A percentile compares a stretch with the other conserved stretches of the same genome.
phyloP scores from a whole-genome alignment of 1,140 invertebrate genomes.

The Luehdorfia chinensis region DNA sequence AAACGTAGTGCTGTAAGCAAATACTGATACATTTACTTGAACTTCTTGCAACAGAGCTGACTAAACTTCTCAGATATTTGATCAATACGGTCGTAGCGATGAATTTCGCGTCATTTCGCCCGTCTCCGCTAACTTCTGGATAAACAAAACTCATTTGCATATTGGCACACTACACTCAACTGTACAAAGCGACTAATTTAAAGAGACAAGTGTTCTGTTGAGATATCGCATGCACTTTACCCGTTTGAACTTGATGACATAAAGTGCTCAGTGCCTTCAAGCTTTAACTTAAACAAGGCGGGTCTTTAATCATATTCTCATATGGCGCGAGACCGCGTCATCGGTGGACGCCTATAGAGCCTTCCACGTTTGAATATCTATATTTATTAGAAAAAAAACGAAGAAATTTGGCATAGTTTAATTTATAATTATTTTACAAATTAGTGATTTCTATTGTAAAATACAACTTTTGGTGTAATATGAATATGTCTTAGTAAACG shows the following conservation, averaged over 20 bases:
- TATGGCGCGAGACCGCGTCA: constrained; percentile 55
- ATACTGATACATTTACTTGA: no score
- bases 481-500: constrained; percentile 10
- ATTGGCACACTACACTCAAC: constrained; percentile 22
- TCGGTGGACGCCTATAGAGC: constrained; percentile 51
- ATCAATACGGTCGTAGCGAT: constrained; percentile 19
- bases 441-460: no score
- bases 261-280: constrained; percentile 39
- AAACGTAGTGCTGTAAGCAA: no score
- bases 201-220: constrained; percentile 30
- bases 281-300: constrained; percentile 39
- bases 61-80: no score
- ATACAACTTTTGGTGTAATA: constrained; percentile 4
- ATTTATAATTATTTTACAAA: no score
- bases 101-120: constrained; percentile 5
- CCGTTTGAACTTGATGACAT: constrained; percentile 48
- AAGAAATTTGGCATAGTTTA: constrained; percentile 15
- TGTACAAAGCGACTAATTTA: constrained; percentile 42
- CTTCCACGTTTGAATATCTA: constrained; percentile 37
- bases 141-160: constrained; percentile 58
- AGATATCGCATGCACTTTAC: constrained; percentile 38
- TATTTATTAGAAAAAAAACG: no score
- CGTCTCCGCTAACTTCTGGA: constrained; percentile 36
- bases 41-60: no score
- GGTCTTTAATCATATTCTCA: constrained; percentile 50